Conservation (phyloP, 2,113 vertebrate genomes). For the Tonatia bakeri region DNA sequence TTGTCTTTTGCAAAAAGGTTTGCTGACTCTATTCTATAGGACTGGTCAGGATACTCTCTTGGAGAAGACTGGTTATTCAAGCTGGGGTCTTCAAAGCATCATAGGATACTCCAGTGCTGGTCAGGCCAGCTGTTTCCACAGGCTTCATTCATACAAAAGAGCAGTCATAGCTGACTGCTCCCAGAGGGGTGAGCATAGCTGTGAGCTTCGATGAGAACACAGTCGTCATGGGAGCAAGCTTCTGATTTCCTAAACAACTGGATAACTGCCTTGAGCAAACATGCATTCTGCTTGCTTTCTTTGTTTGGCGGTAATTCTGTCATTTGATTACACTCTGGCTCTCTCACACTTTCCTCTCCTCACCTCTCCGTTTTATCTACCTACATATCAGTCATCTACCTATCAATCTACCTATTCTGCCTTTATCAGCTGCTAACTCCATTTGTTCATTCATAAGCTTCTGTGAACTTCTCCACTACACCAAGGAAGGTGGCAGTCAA, state of each 20-base stretch:
- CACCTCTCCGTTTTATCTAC: too few relatives aligned
- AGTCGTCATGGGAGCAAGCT: not conserved
- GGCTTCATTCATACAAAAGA: too few relatives aligned
- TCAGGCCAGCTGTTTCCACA: not conserved
- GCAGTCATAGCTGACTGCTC: too few relatives aligned
- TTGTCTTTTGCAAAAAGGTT: not conserved
- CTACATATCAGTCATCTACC: too few relatives aligned
- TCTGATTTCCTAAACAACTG: not conserved
- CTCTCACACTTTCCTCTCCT: not conserved
- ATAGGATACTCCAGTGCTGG: too few relatives aligned
- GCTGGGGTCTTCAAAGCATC: not conserved
- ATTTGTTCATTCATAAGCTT: not conserved
- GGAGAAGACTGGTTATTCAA: not conserved
- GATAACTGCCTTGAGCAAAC: not conserved
- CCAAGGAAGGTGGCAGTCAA: not conserved
- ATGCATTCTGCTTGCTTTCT: slow-evolving; percentile 2
- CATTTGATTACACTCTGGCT: not conserved
- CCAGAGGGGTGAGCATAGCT: not conserved
- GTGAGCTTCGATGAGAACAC: not conserved
- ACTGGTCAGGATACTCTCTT: not conserved
- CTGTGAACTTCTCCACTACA: not conserved
- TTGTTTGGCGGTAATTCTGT: not conserved
- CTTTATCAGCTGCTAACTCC: not conserved
- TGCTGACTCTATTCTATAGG: not conserved
- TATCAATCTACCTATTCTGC: fast-evolving